Evolutionary conservation across 2,797 vertebrate species (phyloP), one percentile per base, ranked within the genome.

Genomic region (Sebastes ruberrimus): DNA sequence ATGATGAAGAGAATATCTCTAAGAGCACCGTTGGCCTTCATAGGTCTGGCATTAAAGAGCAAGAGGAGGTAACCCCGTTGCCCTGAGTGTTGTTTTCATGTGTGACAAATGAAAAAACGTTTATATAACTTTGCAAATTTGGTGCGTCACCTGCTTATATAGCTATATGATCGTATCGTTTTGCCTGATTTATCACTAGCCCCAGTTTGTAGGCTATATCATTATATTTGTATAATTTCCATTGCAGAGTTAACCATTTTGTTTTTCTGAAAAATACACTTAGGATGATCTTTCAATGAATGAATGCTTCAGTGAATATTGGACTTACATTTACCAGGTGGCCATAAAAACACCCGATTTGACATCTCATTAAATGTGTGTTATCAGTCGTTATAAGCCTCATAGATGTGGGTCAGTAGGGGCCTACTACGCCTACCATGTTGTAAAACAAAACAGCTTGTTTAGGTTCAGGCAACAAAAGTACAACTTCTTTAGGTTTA

Each of bases 21-120:
- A 88, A 84, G 67, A 95, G 94, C 81, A 30, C 71, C 0, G 80
- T 78, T 20, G 91, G 60, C 30, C 92, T 95, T 18, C 33, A 86
- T 1, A 56, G 28, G 18, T 3, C 76, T 0, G 61, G 10, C 6
- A 55, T 56, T 5, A 67, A 84, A 10, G 80, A 83, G 53, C 66
- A 13, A 7, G 59, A 72, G 2, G 78, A 89, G 86, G 92, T 89
- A 80, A 62, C 4, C 4, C 5, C 1, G 2, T 23, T 27, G 28
- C 5, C 4, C 28, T 23, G 7, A 18, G 4, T 16, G 5, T 64
- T 27, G 7, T 33, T 25, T 33, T 49, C 14, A 11, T 20, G 10
- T 27, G 28, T 62, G 42, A 60, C 22, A 28, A 63, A 63, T 62
- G 38, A 42, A 1, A 42, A 42, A 42, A 4, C 1, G 10, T 65